Conservation (phyloP, 1,140 invertebrate genomes). For the Manduca sexta region DNA sequence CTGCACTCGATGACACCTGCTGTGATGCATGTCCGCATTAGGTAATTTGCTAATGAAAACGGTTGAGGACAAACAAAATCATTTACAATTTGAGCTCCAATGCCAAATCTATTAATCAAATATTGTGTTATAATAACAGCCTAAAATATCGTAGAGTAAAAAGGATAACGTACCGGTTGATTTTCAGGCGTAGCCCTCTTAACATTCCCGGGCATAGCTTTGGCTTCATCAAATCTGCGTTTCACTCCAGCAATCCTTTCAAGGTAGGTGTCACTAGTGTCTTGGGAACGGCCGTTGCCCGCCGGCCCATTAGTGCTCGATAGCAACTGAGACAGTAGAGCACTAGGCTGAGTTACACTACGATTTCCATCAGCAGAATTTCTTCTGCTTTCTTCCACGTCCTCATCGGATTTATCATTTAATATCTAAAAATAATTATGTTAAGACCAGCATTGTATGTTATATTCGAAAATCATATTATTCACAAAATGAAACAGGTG, state of each 20-base stretch:
- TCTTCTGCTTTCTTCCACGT: constrained; percentile 75
- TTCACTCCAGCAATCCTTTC: constrained; percentile 69
- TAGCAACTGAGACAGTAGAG: constrained; percentile 86
- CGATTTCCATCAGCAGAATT: constrained; percentile 51
- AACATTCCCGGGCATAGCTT: constrained; percentile 68
- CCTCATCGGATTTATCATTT: constrained; percentile 88
- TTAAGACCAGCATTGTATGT: background rate
- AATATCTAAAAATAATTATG: constrained; percentile 76
- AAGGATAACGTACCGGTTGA: constrained; percentile 74
- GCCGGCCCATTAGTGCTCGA: constrained; percentile 75
- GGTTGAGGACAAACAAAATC: background rate
- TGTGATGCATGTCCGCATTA: background rate
- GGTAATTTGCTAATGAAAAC: background rate
- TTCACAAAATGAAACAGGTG: too few relatives aligned
- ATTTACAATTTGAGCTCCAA: constrained; percentile 26
- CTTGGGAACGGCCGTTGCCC: constrained; percentile 44
- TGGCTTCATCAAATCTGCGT: constrained; percentile 74
- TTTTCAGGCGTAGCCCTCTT: constrained; percentile 76
- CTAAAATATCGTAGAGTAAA: too few relatives aligned
- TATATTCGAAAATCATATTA: too few relatives aligned
- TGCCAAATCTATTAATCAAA: too few relatives aligned
- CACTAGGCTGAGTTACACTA: constrained; percentile 79
- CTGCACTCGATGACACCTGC: constrained; percentile 56
- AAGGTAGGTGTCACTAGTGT: constrained; percentile 72
- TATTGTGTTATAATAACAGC: too few relatives aligned